Evolutionary conservation across 2,888 invertebrate genomes (phyloP).

Genomic region (Parapristionchus giblindavisi): DNA sequence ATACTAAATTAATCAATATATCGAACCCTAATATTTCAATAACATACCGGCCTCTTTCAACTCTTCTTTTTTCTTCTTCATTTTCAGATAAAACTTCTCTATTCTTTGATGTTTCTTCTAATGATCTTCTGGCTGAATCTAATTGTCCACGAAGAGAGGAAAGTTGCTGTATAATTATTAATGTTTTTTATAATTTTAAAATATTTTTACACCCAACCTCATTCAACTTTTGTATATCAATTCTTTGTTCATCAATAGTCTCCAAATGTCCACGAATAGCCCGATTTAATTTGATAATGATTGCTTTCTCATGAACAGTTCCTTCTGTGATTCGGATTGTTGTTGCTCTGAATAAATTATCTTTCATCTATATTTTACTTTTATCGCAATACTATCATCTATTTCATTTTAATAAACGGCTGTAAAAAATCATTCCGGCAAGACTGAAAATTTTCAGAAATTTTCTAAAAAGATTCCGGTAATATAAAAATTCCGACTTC

Average conservation of each 20-base stretch:
- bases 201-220: slow-evolving; percentile 35
- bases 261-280: slow-evolving; percentile 50
- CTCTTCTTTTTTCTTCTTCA: slow-evolving; percentile 21
- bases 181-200: background rate
- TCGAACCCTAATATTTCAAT: background rate
- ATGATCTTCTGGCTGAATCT: background rate
- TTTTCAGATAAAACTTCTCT: slow-evolving; percentile 3
- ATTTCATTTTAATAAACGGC: background rate
- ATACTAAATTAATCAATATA: background rate
- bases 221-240: slow-evolving; percentile 48
- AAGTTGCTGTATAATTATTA: slow-evolving; percentile 11
- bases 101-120: slow-evolving; percentile 13
- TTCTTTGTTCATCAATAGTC: slow-evolving; percentile 48
- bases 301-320: slow-evolving; percentile 52
- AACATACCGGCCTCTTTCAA: slow-evolving; percentile 27
- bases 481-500: background rate
- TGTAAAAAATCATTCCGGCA: background rate
- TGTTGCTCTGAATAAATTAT: slow-evolving; percentile 1
- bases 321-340: slow-evolving; percentile 24
- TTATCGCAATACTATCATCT: background rate
- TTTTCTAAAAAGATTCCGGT: background rate
- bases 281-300: slow-evolving; percentile 55
- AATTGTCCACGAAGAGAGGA: slow-evolving; percentile 2
- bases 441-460: background rate
- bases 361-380: background rate